Evolutionary conservation across 1,140 invertebrate species (phyloP), one percentile per base, ranked within the genome.

Genomic region (Bursaphelenchus mucronatus): DNA sequence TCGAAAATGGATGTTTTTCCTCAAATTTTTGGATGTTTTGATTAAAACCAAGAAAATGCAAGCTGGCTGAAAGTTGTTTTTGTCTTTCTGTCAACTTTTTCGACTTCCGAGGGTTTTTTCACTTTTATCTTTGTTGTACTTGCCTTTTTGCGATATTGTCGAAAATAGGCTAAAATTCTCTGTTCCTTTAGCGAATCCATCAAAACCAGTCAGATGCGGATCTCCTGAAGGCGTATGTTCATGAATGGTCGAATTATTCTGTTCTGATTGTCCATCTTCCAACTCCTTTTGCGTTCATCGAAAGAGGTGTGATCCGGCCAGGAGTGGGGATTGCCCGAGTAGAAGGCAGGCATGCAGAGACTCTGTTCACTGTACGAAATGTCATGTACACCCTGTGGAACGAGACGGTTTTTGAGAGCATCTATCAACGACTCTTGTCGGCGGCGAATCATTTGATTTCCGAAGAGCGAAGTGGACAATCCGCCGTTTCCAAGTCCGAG

Each of bases 391-490:
- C 39, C 10, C 46, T 65, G 3, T 74, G 71, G 71, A 67, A 76
- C 53, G 21, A 56, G 49, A 5, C 53, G 40, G 63, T 76, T 0
- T 74, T 74, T 47, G 47, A 47, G 13, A 57, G 40, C 45, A 73
- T 74, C 47, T 52, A 78, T 21, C 19, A 49, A 11, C 73, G 64
- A 8, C 47, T 74, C 8, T 52, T 74, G 4, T 53, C 52, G 8
- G 70, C 71, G 8, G 63, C 71, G 4, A 76, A 76, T 73, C 64
- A 75, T 50, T 63, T 74, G 47, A 63, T 74, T 30, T 53, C 53
- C 8, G 39, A 54, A 7, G 71, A 74, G 49, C 61, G 71, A n/a
- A 57, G 66, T 30, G 67, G 74, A 6, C 69, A 76, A 39, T 46
- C 45, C n/a, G 69, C 73, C 13, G 30, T 30, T 3, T 30, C 30